These are phyloP conservation scores for Bombus superbus DNA, from an alignment of 1,140 invertebrate genomes.

Conservation along the genomic window DNA sequence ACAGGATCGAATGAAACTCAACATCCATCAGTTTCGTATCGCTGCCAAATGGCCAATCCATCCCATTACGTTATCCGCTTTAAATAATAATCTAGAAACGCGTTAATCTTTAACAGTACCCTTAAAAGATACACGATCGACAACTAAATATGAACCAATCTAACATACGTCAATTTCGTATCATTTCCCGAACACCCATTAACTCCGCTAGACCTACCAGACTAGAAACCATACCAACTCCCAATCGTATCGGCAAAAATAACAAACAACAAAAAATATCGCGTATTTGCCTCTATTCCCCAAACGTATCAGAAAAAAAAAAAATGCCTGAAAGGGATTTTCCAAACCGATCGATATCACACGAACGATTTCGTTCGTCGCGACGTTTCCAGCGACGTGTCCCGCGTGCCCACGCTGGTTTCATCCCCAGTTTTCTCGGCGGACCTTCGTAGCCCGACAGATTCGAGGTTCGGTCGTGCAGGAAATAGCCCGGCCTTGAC, in stretches of 20 bases:
- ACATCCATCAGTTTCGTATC: neutral
- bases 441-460: conserved; percentile 53
- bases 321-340: neutral
- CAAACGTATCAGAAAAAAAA: neutral
- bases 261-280: neutral
- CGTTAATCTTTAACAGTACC: no score
- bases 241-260: neutral
- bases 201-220: neutral
- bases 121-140: neutral
- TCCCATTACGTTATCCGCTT: no score
- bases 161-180: neutral
- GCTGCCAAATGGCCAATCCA: no score
- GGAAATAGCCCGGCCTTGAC: conserved; percentile 80
- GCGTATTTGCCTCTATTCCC: neutral
- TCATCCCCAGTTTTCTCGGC: conserved; percentile 25
- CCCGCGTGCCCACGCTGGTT: conserved; percentile 6
- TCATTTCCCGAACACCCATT: neutral
- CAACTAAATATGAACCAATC: neutral
- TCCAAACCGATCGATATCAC: neutral
- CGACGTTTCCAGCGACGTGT: conserved; percentile 6
- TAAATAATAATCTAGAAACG: no score
- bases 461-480: conserved; percentile 73
- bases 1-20: neutral
- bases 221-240: neutral
- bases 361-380: neutral